Evolutionary conservation across 2,888 invertebrate genomes (phyloP), one percentile per base, ranked within the genome.

Genomic region (Tiphia femorata): DNA sequence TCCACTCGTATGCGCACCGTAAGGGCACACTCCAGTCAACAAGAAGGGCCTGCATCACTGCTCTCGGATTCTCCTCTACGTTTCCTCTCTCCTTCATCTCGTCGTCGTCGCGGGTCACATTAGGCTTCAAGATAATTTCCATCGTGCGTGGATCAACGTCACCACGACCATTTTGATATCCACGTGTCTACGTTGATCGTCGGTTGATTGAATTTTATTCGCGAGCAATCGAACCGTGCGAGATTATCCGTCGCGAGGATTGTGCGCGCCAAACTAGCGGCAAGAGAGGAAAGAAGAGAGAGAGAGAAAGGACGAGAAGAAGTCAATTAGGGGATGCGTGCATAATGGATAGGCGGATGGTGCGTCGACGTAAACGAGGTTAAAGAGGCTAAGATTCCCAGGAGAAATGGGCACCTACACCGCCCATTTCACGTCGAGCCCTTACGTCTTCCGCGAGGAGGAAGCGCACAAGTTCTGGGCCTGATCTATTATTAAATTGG

Each of bases 401-500:
- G 42, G 74, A 72, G 82, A 75, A 74, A 77, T 67, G 71, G 64
- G 64, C 71, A 68, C 67, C 72, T 73, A 74, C 67, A 70, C 67
- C 63, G 64, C 67, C 71, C 67, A 71, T 75, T 77, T 78, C 66
- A 61, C 27, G 37, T 21, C 44, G 29, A 44, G 64, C 64, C 72
- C 76, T 71, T 67, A 67, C 72, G 64, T 70, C 69, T 69, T 66
- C 69, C 68, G 67, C 64, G 67, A 58, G 67, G 73, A 76, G 78
- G 76, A 75, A 78, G 76, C 72, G 65, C 70, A 73, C 76, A 77
- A 80, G 70, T 80, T 80, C 74, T 75, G 71, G 71, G 70, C 68
- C 72, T 68, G 67, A 78, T 82, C 79, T 77, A 81, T 81, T 80
- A 82, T 82, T 80, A 73, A 82, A 72, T 75, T 65, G 58, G 47